phyloP scores from a whole-genome alignment of 2,113 vertebrate species.

The Oxygymnocypris stewartii region DNA sequence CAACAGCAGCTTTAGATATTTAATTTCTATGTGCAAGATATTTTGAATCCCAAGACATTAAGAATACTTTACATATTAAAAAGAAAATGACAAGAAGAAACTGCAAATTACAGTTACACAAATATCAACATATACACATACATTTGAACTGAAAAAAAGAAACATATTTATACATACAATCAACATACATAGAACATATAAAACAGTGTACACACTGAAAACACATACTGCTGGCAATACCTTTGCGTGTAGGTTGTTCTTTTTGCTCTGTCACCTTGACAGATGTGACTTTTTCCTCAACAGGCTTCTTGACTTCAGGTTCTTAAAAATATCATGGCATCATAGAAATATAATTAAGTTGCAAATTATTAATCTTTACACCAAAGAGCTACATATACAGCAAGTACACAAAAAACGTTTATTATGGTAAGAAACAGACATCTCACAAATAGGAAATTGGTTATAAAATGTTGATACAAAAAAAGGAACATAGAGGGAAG shows the following conservation, averaged over 20 bases:
- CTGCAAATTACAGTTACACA: conserved; percentile 21
- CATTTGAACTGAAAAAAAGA: not conserved
- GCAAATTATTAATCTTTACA: not conserved
- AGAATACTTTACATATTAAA: not conserved
- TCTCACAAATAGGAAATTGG: not conserved
- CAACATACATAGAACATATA: not conserved
- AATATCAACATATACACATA: not conserved
- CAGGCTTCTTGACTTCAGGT: conserved; percentile 67
- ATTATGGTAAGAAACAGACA: not conserved
- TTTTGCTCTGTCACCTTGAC: conserved; percentile 68
- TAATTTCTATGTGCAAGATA: not conserved
- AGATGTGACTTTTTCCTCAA: conserved; percentile 63
- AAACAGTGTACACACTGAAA: not conserved
- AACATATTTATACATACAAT: conserved; percentile 17
- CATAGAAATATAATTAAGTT: conserved; percentile 26
- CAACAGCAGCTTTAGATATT: not conserved
- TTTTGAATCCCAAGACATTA: not conserved
- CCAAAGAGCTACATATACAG: conserved; percentile 1
- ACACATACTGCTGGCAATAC: conserved; percentile 67
- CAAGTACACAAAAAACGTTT: not conserved
- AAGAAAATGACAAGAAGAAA: not conserved
- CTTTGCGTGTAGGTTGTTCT: conserved; percentile 72
- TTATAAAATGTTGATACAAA: not conserved
- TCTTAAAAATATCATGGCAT: conserved; percentile 66
- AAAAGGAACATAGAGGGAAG: conserved; percentile 8